Percentiles rank a stretch among this genome's conserved stretches.
phyloP scores from a whole-genome alignment of 2,113 vertebrate species.

The Bubalus kerabau region DNA sequence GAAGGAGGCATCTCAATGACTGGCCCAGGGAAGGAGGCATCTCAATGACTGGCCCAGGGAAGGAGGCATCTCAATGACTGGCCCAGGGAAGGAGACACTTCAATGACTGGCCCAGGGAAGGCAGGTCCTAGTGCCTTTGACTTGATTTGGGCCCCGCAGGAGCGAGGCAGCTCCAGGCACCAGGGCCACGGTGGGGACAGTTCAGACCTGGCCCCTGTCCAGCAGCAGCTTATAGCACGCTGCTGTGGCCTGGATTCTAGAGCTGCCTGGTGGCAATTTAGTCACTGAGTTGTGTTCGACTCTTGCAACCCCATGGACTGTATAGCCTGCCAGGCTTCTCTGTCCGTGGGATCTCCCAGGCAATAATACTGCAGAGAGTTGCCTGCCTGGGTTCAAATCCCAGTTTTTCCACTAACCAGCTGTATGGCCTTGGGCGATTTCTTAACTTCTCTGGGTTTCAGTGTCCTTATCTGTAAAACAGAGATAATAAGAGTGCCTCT shows the following conservation, averaged over 20 bases:
- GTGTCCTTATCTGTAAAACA: background rate
- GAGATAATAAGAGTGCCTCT: background rate
- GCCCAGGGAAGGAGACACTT: too few relatives aligned
- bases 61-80: background rate
- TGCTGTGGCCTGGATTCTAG: background rate
- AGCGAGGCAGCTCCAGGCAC: background rate
- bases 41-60: background rate
- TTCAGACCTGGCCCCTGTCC: accelerated
- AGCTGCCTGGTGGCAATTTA: accelerated
- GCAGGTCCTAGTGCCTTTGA: background rate
- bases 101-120: background rate
- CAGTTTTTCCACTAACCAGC: background rate
- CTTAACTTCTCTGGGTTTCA: background rate
- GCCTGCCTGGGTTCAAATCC: background rate
- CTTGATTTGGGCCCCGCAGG: background rate
- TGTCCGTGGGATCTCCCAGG: background rate
- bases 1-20: background rate
- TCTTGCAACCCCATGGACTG: background rate
- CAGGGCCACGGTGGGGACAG: accelerated
- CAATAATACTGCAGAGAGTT: background rate
- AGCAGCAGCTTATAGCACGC: accelerated
- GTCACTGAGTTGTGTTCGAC: background rate
- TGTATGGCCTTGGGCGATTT: accelerated
- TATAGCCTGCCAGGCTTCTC: background rate
- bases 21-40: too few relatives aligned